Evolutionary conservation across 2,888 invertebrate species (phyloP).

Genomic region (Dendrolimus houi): DNA sequence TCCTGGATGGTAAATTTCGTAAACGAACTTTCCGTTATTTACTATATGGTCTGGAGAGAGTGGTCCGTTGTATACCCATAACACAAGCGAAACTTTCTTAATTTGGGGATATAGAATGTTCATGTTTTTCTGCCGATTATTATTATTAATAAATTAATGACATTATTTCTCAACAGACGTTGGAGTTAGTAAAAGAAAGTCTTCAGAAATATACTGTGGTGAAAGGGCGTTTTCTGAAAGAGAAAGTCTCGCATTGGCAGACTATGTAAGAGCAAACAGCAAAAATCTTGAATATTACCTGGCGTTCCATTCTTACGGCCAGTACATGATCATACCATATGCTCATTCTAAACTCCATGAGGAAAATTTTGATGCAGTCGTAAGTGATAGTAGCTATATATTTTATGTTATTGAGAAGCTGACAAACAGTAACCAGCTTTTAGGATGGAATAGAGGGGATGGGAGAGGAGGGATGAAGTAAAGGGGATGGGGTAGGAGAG

Average conservation of each 20-base stretch:
- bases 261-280: constrained; percentile 38
- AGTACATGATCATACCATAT: constrained; percentile 76
- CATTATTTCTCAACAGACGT: constrained; percentile 19
- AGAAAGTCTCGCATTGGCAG: constrained; percentile 55
- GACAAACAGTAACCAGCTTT: too few species aligned
- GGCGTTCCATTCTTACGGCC: constrained; percentile 80
- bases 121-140: too few species aligned
- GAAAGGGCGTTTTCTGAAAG: constrained; percentile 65
- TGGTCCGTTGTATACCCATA: too few species aligned
- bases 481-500: too few species aligned
- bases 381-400: constrained; percentile 17
- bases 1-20: too few species aligned
- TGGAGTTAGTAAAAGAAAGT: constrained; percentile 22
- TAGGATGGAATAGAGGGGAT: too few species aligned
- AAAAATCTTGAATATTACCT: constrained; percentile 67
- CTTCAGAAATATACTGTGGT: constrained; percentile 52
- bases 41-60: too few species aligned
- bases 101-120: too few species aligned
- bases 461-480: too few species aligned
- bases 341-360: constrained; percentile 41
- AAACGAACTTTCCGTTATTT: too few species aligned
- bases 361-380: constrained; percentile 54
- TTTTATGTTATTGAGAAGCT: too few species aligned
- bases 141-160: neutral
- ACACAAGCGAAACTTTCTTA: too few species aligned